Conservation (phyloP, 2,888 invertebrate species). For the Tetranychus truncatus region DNA sequence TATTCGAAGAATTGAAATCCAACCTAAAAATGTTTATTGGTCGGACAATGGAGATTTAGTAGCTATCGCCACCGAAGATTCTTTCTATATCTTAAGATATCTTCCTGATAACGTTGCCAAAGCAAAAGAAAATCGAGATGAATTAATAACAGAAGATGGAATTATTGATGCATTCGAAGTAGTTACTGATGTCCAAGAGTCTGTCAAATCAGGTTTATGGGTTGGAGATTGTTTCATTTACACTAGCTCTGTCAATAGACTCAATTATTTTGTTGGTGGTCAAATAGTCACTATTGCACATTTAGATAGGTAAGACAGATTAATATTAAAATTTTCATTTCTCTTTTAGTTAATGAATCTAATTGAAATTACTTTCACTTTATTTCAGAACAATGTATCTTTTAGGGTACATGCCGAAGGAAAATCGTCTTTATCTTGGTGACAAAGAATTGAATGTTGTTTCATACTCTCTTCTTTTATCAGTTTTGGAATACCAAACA, state of each 20-base stretch:
- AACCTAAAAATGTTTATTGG: slow-evolving; percentile 84
- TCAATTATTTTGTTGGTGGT: slow-evolving; percentile 97
- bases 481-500: slow-evolving; percentile 95
- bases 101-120: slow-evolving; percentile 57
- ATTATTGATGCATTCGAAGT: slow-evolving; percentile 92
- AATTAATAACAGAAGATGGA: slow-evolving; percentile 66
- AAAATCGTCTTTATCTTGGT: slow-evolving; percentile 82
- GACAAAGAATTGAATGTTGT: slow-evolving; percentile 94
- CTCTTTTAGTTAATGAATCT: not conserved
- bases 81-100: slow-evolving; percentile 80
- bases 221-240: slow-evolving; percentile 99
- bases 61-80: slow-evolving; percentile 82
- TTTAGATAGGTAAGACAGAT: slow-evolving; percentile 47
- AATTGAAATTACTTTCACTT: not conserved
- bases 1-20: slow-evolving; percentile 86
- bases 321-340: slow-evolving; percentile 10
- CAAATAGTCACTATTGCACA: slow-evolving; percentile 97
- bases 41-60: slow-evolving; percentile 83
- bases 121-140: slow-evolving; percentile 50
- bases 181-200: slow-evolving; percentile 67
- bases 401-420: slow-evolving; percentile 83
- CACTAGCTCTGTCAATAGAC: slow-evolving; percentile 86
- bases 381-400: slow-evolving; percentile 67
- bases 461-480: slow-evolving; percentile 62
- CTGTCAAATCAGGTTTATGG: slow-evolving; percentile 86